phyloP scores from a whole-genome alignment of 2,888 invertebrate genomes.

The Heterodera filipjevi region DNA sequence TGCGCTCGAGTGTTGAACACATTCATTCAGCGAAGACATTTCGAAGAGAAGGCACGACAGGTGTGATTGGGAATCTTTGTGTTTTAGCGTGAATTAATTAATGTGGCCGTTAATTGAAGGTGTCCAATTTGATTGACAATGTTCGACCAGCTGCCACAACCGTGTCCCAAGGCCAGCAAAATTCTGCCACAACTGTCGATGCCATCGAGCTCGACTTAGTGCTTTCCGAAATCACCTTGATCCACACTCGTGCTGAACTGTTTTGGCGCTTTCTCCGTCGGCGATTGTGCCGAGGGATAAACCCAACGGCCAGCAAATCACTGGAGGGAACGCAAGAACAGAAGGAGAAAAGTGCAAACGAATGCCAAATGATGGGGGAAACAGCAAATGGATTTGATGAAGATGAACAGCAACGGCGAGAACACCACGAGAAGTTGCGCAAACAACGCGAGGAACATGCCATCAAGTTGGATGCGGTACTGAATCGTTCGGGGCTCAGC shows the following conservation, averaged over 20 bases:
- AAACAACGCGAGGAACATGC: slow-evolving; percentile 48
- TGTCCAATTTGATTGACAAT: not conserved
- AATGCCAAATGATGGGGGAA: slow-evolving; percentile 19
- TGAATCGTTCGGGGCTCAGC: slow-evolving; percentile 58
- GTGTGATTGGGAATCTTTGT: slow-evolving; percentile 12
- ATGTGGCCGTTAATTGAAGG: not conserved
- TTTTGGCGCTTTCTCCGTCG: slow-evolving; percentile 85
- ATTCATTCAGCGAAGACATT: slow-evolving; percentile 74
- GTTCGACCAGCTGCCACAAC: not conserved
- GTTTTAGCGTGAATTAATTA: not conserved
- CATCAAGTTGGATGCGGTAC: slow-evolving; percentile 55
- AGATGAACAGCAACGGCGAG: slow-evolving; percentile 41
- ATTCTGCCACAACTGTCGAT: slow-evolving; percentile 69
- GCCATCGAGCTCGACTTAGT: slow-evolving; percentile 84
- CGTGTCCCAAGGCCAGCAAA: not conserved
- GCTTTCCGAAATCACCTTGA: slow-evolving; percentile 85
- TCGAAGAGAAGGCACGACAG: slow-evolving; percentile 71
- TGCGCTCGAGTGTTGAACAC: slow-evolving; percentile 73
- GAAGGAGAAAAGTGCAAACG: slow-evolving; percentile 7
- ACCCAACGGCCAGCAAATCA: not conserved
- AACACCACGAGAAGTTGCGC: slow-evolving; percentile 31
- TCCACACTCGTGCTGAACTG: slow-evolving; percentile 86
- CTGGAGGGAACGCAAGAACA: slow-evolving; percentile 12
- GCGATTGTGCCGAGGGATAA: slow-evolving; percentile 70
- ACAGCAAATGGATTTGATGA: slow-evolving; percentile 6